These are phyloP conservation scores for Eptesicus fuscus DNA, from an alignment of 2,113 vertebrate genomes.

Conservation along the genomic window DNA sequence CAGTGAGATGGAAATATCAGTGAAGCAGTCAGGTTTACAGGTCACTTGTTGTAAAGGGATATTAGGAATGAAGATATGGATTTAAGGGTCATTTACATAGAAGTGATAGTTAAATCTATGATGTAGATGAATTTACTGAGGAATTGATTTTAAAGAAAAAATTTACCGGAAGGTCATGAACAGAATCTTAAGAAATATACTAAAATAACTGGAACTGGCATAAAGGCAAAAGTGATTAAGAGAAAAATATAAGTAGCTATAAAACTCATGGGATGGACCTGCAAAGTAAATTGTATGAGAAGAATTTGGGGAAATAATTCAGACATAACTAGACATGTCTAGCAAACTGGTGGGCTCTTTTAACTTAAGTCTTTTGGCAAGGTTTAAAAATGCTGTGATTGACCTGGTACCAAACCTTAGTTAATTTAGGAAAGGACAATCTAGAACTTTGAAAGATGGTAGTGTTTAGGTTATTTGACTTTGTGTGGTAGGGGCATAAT, in stretches of 20 bases:
- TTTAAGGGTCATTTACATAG: not conserved
- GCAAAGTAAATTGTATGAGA: not conserved
- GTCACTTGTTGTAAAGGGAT: not conserved
- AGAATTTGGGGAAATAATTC: not conserved
- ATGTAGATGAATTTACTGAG: not conserved
- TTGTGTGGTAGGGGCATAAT: too few relatives aligned
- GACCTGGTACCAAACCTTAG: not conserved
- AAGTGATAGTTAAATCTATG: not conserved
- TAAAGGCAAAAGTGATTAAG: not conserved
- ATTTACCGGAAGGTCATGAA: not conserved
- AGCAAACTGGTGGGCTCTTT: not conserved
- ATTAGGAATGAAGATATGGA: not conserved
- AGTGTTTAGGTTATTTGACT: not conserved
- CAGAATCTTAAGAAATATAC: not conserved
- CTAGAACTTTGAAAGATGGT: not conserved
- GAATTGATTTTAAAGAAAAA: not conserved
- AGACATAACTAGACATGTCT: not conserved
- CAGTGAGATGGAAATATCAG: not conserved
- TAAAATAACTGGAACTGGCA: not conserved
- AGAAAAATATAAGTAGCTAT: not conserved
- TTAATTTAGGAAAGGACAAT: not conserved
- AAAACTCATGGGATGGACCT: not conserved
- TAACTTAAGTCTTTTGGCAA: not conserved
- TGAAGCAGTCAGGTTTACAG: not conserved
- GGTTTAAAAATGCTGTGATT: not conserved